Evolutionary conservation across 2,113 vertebrate species (phyloP), one percentile per base, ranked within the genome.

Genomic region (Balaeniceps rex): DNA sequence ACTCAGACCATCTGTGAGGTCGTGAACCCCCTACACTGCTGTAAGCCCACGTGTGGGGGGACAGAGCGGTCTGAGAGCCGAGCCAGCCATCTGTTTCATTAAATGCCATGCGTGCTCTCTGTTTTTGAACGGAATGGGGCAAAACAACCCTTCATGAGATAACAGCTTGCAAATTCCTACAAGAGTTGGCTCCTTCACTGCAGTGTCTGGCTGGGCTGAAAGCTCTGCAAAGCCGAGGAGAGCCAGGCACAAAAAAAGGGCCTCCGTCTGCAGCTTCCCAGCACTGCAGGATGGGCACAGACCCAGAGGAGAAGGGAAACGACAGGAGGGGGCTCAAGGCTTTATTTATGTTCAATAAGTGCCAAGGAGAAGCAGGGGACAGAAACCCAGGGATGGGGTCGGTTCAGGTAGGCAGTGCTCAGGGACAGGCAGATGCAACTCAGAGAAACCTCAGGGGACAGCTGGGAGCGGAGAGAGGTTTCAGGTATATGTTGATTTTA

Each of bases 1-100:
- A 60, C 77, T 36, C 83, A 90, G 86, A 70, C 68, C 80, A 94
- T 89, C 92, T 91, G 87, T 0, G 5, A 89, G 92, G 95, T 89
- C 6, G 0, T 49, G 83, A 93, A 72, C 77, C 87, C 34, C 54
- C 34, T 69, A 5, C 7, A 4, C 70, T 63, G 47, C 58, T 3
- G 22, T 44, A 36, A 86, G 70, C 57, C 79, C 88, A 55, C 2
- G 2, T 83, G 2, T 24, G 2, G 52, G 36, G 22, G 19, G 24
- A 83, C 4, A 0, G 52, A 83, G 36, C 2, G 21, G 54, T 63
- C 61, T 0, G 0, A 90, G 52, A 1, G 1, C 12, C 0, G 4
- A 76, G 83, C 49, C 80, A 77, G 68, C 71, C 80, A 74, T 69
- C 83, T 93, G 80, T 42, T 69, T 14, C 15, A 3, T 29, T 47